phyloP scores from a whole-genome alignment of 2,113 vertebrate genomes.

The Onychostruthus taczanowskii region DNA sequence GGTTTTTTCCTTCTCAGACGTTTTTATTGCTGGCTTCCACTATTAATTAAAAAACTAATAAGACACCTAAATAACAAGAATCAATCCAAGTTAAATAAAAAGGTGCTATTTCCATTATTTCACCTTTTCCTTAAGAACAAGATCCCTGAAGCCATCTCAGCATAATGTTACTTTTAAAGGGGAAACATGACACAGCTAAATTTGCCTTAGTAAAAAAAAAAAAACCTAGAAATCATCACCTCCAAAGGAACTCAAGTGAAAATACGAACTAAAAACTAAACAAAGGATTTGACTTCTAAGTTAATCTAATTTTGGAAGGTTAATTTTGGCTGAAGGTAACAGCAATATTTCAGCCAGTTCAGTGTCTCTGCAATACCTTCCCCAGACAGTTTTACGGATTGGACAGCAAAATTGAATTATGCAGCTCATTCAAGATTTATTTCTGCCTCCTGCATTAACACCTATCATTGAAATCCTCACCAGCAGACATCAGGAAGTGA shows the following conservation, averaged over 20 bases:
- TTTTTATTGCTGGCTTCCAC: neutral
- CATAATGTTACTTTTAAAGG: neutral
- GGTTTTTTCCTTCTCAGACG: neutral
- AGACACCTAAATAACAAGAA: neutral
- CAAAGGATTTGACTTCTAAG: neutral
- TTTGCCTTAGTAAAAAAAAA: neutral
- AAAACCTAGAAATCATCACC: neutral
- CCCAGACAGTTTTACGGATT: neutral
- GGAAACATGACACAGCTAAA: accelerated
- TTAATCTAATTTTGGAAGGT: neutral
- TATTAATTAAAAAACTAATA: neutral
- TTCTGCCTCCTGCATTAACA: constrained; percentile 33
- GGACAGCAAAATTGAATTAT: neutral
- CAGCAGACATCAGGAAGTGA: neutral
- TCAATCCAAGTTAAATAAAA: neutral
- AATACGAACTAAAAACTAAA: neutral
- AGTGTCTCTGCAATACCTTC: neutral
- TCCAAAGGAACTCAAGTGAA: neutral
- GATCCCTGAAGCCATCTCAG: neutral
- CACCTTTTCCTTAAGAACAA: neutral
- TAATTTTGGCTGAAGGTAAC: neutral
- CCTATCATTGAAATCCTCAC: constrained; percentile 17
- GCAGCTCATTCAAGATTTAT: constrained; percentile 37
- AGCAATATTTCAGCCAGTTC: neutral
- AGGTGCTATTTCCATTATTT: neutral